Conservation (phyloP, 2,113 vertebrate species). For the Chamaea fasciata region DNA sequence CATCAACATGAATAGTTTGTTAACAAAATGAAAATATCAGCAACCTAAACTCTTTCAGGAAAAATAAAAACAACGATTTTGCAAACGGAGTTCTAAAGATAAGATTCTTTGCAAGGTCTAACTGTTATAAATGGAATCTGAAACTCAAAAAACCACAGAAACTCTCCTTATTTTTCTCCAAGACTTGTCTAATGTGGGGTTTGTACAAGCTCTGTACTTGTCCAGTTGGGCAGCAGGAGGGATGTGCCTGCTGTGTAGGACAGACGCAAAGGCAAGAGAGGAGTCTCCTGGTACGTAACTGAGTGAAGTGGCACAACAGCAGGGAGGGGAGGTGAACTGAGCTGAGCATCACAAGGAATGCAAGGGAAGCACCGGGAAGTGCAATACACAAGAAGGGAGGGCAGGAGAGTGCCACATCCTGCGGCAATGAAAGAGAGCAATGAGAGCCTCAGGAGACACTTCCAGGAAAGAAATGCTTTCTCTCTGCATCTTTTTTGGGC, state of each 20-base stretch:
- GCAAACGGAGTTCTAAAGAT: not conserved
- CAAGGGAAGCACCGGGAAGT: fast-evolving
- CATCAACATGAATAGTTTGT: not conserved
- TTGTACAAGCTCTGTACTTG: not conserved
- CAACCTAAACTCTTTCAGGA: not conserved
- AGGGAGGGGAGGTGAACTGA: not conserved
- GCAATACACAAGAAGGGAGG: not conserved
- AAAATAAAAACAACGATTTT: not conserved
- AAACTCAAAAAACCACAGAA: not conserved
- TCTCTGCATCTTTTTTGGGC: not conserved
- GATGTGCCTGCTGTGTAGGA: not conserved
- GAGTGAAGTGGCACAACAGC: fast-evolving
- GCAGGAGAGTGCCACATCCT: not conserved
- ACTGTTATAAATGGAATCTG: not conserved
- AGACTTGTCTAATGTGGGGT: not conserved
- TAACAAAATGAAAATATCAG: not conserved
- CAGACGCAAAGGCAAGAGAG: not conserved
- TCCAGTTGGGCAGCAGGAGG: not conserved
- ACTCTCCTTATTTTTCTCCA: not conserved
- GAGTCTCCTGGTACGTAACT: not conserved
- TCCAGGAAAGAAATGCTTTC: not conserved
- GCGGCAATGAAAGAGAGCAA: not conserved
- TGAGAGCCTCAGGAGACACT: not conserved
- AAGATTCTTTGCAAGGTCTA: not conserved
- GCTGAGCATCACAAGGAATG: not conserved